Base-by-base conservation (phyloP, 92 coral and sea anemone genomes). In the Zoanthus sansibaricus region DNA sequence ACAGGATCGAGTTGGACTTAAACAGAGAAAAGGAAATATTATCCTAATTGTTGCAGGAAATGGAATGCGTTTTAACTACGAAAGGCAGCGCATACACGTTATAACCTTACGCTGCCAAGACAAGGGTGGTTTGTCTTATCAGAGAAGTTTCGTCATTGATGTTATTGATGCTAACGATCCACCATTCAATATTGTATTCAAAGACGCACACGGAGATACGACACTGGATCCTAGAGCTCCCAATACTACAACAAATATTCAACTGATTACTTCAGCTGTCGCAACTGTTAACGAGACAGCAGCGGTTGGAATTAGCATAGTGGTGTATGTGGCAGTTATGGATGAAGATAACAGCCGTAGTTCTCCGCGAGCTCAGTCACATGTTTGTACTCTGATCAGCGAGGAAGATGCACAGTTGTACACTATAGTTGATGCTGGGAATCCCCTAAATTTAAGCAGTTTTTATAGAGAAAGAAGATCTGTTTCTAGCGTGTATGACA, bases 211-310 rank as follows among this genome's bases (percentile, higher is more conserved):
- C 11, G 95, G 95, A 46, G 94, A 93, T 44, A 90, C 95, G 17
- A 93, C 90, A 25, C 44, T 93, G 66, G 46, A 75, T 48, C 93
- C 93, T 37, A 72, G 86, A n/a, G 86, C 95, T 16, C 95, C 91
- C 14, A 62, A 21, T 14, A 91, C 84, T 76, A 68, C 86, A 33
- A 71, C 75, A 32, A 76, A 52, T 52, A 69, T 86, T 17, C 89
- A 83, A 21, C 58, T 87, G 17, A 70, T 89, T 30, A 91, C 91
- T 66, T 79, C 76, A 55, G 87, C 95, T 45, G 67, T 91, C 1
- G 94, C 86, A 59, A 91, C 94, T 46, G 94, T 93, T 7, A 93
- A 93, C 70, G 95, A 93, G 71, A 90, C 94, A 1, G 94, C 94
- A 32, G 73, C 61, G 55, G 92, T 84, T 55, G 95, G 95, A 20